A percentile compares a stretch with the other conserved stretches of the same genome.
phyloP scores from a whole-genome alignment of 2,888 invertebrate species.

The Cryptophagus acutangulus region DNA sequence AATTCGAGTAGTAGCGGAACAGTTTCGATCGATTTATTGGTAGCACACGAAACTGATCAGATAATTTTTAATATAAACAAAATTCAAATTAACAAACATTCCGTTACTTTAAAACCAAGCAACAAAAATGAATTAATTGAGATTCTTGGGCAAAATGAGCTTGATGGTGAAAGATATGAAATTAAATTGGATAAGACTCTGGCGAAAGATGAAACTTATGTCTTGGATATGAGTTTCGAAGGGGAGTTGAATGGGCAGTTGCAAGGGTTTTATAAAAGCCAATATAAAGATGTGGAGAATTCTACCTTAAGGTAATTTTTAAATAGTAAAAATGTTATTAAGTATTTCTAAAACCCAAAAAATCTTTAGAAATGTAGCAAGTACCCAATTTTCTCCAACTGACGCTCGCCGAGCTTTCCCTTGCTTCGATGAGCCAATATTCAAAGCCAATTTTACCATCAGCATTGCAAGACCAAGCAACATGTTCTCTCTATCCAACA shows the following conservation, averaged over 20 bases:
- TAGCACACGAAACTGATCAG: conserved; percentile 43
- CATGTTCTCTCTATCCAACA: conserved; percentile 60
- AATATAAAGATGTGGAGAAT: conserved; percentile 43
- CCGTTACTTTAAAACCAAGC: conserved; percentile 33
- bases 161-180: conserved; percentile 41
- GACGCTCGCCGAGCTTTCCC: conserved; percentile 80
- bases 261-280: conserved; percentile 56
- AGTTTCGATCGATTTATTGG: conserved; percentile 45
- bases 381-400: conserved; percentile 76
- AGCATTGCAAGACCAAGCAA: conserved; percentile 56
- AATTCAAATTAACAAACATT: conserved; percentile 44
- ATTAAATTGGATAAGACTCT: conserved; percentile 43
- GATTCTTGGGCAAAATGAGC: conserved; percentile 38
- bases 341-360: too few species aligned
- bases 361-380: conserved; percentile 66
- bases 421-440: conserved; percentile 80
- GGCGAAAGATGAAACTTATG: conserved; percentile 42
- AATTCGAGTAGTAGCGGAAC: conserved; percentile 49
- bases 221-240: conserved; percentile 51
- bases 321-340: neutral
- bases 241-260: conserved; percentile 54
- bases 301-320: conserved; percentile 20
- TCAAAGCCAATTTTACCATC: conserved; percentile 72
- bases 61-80: conserved; percentile 49
- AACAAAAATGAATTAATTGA: conserved; percentile 30